These are phyloP conservation scores for Margarornis squamiger DNA, from an alignment of 2,797 vertebrate genomes.

Conservation along the genomic window DNA sequence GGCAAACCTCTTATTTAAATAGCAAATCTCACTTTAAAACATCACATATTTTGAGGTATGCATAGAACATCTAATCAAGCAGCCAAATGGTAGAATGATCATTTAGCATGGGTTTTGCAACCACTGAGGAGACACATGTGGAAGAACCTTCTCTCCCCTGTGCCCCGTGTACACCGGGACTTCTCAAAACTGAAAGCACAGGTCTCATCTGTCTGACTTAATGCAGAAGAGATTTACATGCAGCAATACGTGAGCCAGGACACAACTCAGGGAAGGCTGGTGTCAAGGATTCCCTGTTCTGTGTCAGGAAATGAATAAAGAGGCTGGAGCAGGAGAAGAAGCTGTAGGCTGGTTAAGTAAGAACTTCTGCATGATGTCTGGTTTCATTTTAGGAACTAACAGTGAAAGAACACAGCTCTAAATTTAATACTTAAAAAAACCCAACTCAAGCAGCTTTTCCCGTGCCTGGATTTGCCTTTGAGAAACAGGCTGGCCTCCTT, in stretches of 20 bases:
- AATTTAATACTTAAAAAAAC: neutral
- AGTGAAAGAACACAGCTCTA: neutral
- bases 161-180: neutral
- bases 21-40: conserved; percentile 58
- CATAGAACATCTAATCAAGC: conserved; percentile 44
- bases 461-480: neutral
- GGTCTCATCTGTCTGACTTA: neutral
- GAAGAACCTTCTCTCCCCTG: neutral
- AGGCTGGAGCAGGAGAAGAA: neutral
- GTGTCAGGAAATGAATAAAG: neutral
- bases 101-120: neutral
- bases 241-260: neutral
- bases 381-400: neutral
- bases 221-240: neutral
- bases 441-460: neutral
- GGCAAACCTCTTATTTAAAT: conserved; percentile 69
- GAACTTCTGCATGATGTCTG: neutral
- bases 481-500: neutral
- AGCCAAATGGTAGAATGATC: neutral
- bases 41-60: conserved; percentile 31
- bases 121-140: neutral
- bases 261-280: neutral
- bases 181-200: neutral
- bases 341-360: neutral
- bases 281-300: neutral